These are phyloP conservation scores for Limnephilus rhombicus DNA, from an alignment of 2,888 invertebrate species.

Conservation along the genomic window DNA sequence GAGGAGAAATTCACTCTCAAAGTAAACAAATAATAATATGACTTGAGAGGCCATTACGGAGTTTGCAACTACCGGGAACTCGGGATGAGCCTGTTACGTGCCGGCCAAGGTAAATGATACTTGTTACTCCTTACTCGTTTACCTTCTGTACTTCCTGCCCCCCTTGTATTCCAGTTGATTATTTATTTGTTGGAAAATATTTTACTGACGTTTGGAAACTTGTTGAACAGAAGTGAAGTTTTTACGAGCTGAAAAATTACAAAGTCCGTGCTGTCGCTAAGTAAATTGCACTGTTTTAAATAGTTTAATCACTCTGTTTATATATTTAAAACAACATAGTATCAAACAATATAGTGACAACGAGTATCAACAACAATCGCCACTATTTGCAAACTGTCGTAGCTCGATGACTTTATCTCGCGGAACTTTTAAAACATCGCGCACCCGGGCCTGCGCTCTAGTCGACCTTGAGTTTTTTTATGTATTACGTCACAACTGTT, in stretches of 20 bases:
- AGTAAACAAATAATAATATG: conserved; percentile 24
- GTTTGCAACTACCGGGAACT: not conserved
- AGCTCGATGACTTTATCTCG: too few relatives aligned
- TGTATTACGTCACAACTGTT: not conserved
- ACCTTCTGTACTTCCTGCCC: not conserved
- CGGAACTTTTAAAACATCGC: too few relatives aligned
- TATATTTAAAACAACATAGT: too few relatives aligned
- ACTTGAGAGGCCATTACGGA: conserved; percentile 28
- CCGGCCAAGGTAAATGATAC: conserved; percentile 8
- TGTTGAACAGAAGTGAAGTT: not conserved
- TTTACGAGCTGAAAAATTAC: not conserved
- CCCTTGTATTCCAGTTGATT: not conserved
- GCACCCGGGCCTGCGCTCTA: too few relatives aligned
- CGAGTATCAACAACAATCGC: too few relatives aligned
- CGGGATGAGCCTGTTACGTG: conserved; percentile 16
- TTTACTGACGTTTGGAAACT: not conserved
- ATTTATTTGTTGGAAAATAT: not conserved
- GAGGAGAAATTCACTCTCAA: conserved; percentile 11
- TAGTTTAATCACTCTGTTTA: too few relatives aligned
- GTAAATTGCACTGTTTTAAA: too few relatives aligned
- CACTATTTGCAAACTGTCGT: too few relatives aligned
- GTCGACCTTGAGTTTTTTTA: too few relatives aligned
- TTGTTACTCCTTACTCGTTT: not conserved
- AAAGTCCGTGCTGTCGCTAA: too few relatives aligned
- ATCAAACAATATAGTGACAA: too few relatives aligned